These are phyloP conservation scores for Hemaris fuciformis DNA, from an alignment of 2,888 invertebrate species.

Conservation along the genomic window DNA sequence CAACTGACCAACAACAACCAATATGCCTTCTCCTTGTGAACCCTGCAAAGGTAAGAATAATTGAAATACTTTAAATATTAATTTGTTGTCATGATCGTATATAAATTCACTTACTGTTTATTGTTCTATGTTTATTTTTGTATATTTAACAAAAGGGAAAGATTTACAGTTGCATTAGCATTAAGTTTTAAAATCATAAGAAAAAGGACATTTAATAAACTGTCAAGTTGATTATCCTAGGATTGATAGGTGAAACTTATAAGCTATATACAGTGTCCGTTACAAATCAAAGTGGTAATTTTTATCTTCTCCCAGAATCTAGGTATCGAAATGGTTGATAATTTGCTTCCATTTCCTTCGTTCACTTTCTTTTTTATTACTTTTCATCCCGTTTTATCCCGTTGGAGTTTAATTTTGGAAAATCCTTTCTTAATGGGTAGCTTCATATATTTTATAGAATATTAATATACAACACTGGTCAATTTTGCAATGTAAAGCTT, in stretches of 20 bases:
- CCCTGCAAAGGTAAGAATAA: conserved; percentile 78
- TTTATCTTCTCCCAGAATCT: too few species aligned
- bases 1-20: conserved; percentile 34
- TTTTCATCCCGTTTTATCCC: too few species aligned
- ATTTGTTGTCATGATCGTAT: not conserved
- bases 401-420: too few species aligned
- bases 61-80: not conserved
- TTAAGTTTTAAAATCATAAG: not conserved
- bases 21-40: conserved; percentile 82
- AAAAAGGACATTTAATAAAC: not conserved
- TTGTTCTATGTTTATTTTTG: not conserved
- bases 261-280: too few species aligned
- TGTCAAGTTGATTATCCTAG: conserved; percentile 3
- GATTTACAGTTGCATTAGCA: not conserved
- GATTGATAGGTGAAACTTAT: too few species aligned
- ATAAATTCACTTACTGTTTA: not conserved
- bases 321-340: too few species aligned
- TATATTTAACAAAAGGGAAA: not conserved
- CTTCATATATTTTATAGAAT: too few species aligned
- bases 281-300: too few species aligned
- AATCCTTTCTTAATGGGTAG: too few species aligned
- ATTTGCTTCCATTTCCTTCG: too few species aligned
- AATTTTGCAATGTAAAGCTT: not conserved
- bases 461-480: not conserved
- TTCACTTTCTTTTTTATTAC: too few species aligned